phyloP scores from a whole-genome alignment of 2,888 invertebrate species.

The Piscicola geometra region DNA sequence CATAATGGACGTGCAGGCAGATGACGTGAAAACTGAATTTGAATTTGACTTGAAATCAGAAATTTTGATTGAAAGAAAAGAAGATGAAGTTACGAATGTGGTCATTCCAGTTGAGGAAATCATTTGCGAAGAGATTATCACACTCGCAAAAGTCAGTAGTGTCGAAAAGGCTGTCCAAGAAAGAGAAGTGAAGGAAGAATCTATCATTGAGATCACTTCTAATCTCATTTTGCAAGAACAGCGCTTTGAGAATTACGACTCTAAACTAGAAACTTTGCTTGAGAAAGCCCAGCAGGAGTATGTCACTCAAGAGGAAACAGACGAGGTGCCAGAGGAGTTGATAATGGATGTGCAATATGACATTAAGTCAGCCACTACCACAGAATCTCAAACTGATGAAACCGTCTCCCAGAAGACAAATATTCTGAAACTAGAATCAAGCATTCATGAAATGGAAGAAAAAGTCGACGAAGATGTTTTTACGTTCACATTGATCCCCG shows the following conservation, averaged over 20 bases:
- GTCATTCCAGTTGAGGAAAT: not conserved
- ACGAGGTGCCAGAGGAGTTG: too few species aligned
- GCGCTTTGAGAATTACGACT: not conserved
- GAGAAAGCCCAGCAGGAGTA: too few species aligned
- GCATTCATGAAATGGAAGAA: not conserved
- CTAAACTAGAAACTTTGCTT: not conserved
- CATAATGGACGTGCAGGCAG: not conserved
- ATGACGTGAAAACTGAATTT: not conserved
- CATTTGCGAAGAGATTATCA: not conserved
- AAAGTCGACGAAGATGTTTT: not conserved
- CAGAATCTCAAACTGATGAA: too few species aligned
- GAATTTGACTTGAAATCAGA: slow-evolving; percentile 2
- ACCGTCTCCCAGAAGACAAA: not conserved
- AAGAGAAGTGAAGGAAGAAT: not conserved
- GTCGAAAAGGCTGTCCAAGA: not conserved
- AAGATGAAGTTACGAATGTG: not conserved
- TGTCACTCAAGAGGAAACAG: too few species aligned
- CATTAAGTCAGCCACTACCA: too few species aligned
- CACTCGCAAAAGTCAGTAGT: not conserved
- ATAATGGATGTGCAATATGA: too few species aligned
- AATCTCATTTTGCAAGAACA: not conserved
- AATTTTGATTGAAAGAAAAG: not conserved
- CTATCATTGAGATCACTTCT: not conserved
- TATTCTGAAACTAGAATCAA: not conserved
- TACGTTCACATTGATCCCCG: not conserved